These are phyloP conservation scores for Buphagus erythrorhynchus DNA, from an alignment of 2,797 vertebrate genomes.

Conservation along the genomic window DNA sequence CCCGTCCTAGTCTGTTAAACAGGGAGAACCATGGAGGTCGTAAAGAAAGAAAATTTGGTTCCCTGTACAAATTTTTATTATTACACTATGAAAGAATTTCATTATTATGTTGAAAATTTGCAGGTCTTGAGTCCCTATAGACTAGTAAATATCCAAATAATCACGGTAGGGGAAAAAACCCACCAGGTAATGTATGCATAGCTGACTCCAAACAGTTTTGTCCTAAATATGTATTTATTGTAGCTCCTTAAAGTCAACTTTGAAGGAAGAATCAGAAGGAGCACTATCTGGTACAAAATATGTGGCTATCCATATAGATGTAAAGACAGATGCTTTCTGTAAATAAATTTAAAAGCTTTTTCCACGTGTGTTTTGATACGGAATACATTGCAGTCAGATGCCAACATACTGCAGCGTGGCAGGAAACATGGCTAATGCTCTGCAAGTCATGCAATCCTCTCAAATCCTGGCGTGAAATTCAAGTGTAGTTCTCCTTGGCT, in stretches of 20 bases:
- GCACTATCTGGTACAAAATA: background rate
- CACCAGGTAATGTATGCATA: fast-evolving
- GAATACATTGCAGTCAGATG: background rate
- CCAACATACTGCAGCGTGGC: fast-evolving
- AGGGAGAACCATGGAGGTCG: background rate
- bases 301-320: fast-evolving
- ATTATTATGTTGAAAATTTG: background rate
- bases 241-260: background rate
- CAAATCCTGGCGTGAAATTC: background rate
- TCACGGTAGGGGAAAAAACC: fast-evolving
- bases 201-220: background rate
- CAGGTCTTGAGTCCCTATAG: background rate
- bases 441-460: background rate
- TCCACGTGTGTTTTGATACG: fast-evolving
- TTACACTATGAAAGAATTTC: background rate
- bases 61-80: background rate
- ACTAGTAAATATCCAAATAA: background rate
- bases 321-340: background rate
- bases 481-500: background rate
- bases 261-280: background rate
- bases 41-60: background rate
- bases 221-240: background rate
- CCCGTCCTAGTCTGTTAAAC: background rate
- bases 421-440: background rate
- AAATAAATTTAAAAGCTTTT: background rate